Conservation (phyloP, 2,113 vertebrate species). For the Xenopus borealis region DNA sequence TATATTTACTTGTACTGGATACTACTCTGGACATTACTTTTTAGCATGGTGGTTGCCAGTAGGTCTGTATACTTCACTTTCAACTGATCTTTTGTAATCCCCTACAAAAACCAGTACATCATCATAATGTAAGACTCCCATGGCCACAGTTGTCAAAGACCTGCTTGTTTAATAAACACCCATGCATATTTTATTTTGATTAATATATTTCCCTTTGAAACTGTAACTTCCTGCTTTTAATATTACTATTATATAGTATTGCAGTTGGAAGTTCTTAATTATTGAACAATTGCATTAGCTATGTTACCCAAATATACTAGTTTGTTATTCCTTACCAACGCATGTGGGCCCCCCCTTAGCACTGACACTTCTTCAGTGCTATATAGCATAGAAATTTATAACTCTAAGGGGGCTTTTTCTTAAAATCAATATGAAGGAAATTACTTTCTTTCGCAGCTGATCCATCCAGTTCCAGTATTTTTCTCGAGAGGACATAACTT, state of each 20-base stretch:
- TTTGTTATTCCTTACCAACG: constrained; percentile 15
- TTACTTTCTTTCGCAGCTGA: too few relatives aligned
- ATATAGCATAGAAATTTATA: constrained; percentile 7
- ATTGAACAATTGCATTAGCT: constrained; percentile 9
- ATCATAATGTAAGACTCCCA: constrained; percentile 68
- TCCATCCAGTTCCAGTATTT: too few relatives aligned
- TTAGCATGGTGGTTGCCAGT: constrained; percentile 78
- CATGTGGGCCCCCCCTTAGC: constrained; percentile 1
- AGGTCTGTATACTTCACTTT: constrained; percentile 76
- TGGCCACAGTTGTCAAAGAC: too few relatives aligned
- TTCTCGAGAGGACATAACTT: too few relatives aligned
- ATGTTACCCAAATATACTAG: constrained; percentile 8
- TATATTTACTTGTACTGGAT: constrained; percentile 81
- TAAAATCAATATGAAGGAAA: too few relatives aligned
- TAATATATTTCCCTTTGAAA: not conserved
- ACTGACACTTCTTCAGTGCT: constrained; percentile 25
- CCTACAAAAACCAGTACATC: constrained; percentile 16
- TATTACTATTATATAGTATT: constrained; percentile 38
- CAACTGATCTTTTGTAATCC: constrained; percentile 51
- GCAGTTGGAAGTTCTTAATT: constrained; percentile 24
- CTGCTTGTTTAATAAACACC: too few relatives aligned
- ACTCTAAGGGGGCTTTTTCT: not conserved
- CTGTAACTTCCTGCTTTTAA: not conserved
- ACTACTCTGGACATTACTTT: constrained; percentile 54
- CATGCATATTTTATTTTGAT: not conserved